Percentiles rank a stretch among this genome's conserved stretches.
These are phyloP conservation scores for Drosophila helvetica DNA, from an alignment of 2,888 invertebrate genomes.

Conservation along the genomic window DNA sequence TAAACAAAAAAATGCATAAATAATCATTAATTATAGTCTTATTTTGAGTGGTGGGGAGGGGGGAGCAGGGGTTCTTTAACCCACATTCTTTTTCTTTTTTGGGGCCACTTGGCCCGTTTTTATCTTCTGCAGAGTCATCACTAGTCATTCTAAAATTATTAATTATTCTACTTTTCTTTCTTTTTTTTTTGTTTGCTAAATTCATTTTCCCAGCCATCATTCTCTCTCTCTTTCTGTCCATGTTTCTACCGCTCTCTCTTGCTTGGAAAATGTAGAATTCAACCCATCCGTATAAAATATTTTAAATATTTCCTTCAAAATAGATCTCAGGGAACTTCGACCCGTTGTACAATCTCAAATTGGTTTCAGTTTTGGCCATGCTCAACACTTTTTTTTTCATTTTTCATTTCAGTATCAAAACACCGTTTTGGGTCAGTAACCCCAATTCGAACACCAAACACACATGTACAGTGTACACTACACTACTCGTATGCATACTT, in stretches of 20 bases:
- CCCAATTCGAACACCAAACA: conserved; percentile 47
- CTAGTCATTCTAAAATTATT: conserved; percentile 19
- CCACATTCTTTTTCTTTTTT: conserved; percentile 27
- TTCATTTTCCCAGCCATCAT: conserved; percentile 34
- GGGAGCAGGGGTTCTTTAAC: conserved; percentile 11
- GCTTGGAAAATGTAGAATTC: no score
- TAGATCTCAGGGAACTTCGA: background rate
- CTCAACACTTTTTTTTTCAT: conserved; percentile 56
- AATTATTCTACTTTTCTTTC: conserved; percentile 10
- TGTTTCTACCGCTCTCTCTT: background rate
- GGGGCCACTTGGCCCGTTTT: conserved; percentile 33
- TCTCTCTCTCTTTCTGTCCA: background rate
- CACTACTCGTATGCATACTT: conserved; percentile 17
- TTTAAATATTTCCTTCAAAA: background rate
- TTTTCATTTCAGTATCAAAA: conserved; percentile 41
- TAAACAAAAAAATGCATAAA: conserved; percentile 32
- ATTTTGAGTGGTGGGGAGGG: conserved; percentile 1
- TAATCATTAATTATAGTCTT: conserved; percentile 37
- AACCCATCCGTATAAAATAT: no score
- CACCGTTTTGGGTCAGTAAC: conserved; percentile 68
- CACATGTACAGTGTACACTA: background rate
- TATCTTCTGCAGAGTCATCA: conserved; percentile 15
- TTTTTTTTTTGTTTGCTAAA: conserved; percentile 20
- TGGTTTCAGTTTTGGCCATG: conserved; percentile 30
- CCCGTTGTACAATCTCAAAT: conserved; percentile 19